Conservation (phyloP, 1,140 invertebrate genomes). For the Teleopsis dalmanni region DNA sequence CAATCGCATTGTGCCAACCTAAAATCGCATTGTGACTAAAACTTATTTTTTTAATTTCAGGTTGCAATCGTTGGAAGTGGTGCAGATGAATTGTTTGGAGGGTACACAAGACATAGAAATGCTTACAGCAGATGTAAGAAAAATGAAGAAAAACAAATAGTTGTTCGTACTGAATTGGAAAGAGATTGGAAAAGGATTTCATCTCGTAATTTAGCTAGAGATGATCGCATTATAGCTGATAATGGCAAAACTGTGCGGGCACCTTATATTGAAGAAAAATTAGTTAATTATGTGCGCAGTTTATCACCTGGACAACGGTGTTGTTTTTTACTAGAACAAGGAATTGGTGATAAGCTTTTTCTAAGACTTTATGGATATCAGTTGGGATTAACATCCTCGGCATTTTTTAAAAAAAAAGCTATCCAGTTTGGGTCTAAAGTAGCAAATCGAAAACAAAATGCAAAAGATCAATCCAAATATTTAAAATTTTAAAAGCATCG, state of each 20-base stretch:
- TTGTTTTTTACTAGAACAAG: slow-evolving; percentile 55
- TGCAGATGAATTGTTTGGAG: slow-evolving; percentile 94
- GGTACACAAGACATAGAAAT: slow-evolving; percentile 82
- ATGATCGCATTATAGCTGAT: slow-evolving; percentile 80
- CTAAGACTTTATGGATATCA: slow-evolving; percentile 69
- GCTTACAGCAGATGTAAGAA: slow-evolving; percentile 54
- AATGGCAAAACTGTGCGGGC: slow-evolving; percentile 71
- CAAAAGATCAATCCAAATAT: slow-evolving; percentile 57
- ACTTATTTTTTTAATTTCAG: slow-evolving; percentile 46
- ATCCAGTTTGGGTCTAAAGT: slow-evolving; percentile 97
- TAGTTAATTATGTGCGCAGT: slow-evolving; percentile 65
- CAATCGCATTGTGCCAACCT: no score
- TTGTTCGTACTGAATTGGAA: slow-evolving; percentile 62
- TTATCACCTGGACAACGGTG: slow-evolving; percentile 74
- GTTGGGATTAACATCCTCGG: slow-evolving; percentile 60
- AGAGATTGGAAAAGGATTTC: slow-evolving; percentile 78
- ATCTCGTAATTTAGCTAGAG: slow-evolving; percentile 86
- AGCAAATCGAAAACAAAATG: slow-evolving; percentile 87
- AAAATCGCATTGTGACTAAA: no score
- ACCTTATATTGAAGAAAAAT: slow-evolving; percentile 91
- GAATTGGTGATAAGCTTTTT: slow-evolving; percentile 90
- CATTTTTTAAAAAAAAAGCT: slow-evolving; percentile 77
- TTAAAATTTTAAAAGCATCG: slow-evolving; percentile 10
- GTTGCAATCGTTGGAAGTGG: slow-evolving; percentile 87
- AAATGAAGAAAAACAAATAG: slow-evolving; percentile 49